These are phyloP conservation scores for Lordiphosa clarofinis DNA, from an alignment of 1,140 invertebrate species.

Conservation along the genomic window DNA sequence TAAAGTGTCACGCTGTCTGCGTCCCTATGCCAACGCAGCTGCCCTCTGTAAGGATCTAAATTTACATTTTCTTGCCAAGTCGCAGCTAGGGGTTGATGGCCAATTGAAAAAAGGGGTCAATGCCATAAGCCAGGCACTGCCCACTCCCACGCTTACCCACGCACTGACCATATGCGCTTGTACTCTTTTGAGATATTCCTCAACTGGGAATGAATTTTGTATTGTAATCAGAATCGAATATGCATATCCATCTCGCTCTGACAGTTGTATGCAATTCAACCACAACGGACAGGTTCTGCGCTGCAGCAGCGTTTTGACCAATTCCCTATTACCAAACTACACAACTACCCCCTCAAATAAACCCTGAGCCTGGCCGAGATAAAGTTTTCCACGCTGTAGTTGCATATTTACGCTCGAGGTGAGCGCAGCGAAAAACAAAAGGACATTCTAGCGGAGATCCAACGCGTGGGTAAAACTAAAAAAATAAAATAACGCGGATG, in stretches of 20 bases:
- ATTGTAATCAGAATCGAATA: slow-evolving; percentile 18
- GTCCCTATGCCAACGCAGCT: slow-evolving; percentile 54
- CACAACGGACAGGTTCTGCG: slow-evolving; percentile 7
- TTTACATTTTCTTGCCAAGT: no score
- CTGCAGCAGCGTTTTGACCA: slow-evolving; percentile 44
- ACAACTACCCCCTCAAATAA: slow-evolving; percentile 49
- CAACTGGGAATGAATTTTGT: slow-evolving; percentile 9
- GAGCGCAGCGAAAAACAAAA: slow-evolving; percentile 34
- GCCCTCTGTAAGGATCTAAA: slow-evolving; percentile 9
- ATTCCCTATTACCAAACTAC: slow-evolving; percentile 52
- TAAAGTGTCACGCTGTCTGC: slow-evolving; percentile 39
- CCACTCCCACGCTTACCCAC: slow-evolving; percentile 5
- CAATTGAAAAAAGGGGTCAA: slow-evolving; percentile 33
- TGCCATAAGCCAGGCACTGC: slow-evolving; percentile 5
- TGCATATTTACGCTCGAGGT: slow-evolving; percentile 52
- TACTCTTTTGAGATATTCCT: neutral
- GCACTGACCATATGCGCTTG: slow-evolving; percentile 9
- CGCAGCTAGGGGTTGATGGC: slow-evolving; percentile 19
- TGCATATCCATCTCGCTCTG: slow-evolving; percentile 34
- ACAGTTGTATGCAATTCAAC: slow-evolving; percentile 13
- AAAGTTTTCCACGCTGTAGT: slow-evolving; percentile 49
- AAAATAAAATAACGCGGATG: neutral
- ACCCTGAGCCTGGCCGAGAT: slow-evolving; percentile 8
- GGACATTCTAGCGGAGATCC: slow-evolving; percentile 6
- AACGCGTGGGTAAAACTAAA: slow-evolving; percentile 1